phyloP scores from a whole-genome alignment of 23 tunicate genomes.

The Styela clava region DNA sequence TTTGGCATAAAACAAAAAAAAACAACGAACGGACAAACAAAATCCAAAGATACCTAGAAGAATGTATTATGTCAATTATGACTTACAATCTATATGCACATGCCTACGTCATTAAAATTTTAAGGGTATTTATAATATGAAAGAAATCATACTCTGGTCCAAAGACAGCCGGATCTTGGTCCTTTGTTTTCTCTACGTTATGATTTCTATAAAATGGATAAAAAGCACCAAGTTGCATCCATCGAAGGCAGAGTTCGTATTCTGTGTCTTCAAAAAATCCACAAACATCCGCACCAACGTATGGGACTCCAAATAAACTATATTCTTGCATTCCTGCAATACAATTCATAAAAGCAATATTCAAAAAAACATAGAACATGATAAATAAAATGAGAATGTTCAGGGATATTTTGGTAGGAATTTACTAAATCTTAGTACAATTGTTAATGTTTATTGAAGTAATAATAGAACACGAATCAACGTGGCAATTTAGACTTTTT shows the following conservation, averaged over 20 bases:
- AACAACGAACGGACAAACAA: too few relatives aligned
- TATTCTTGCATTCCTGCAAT: slow-evolving; percentile 67
- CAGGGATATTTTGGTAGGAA: too few relatives aligned
- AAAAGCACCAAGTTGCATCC: slow-evolving; percentile 90
- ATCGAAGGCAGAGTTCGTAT: slow-evolving; percentile 68
- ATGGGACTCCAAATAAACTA: slow-evolving; percentile 68
- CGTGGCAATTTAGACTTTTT: too few relatives aligned
- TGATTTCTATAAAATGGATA: slow-evolving; percentile 89
- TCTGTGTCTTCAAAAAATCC: slow-evolving; percentile 76
- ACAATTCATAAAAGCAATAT: slow-evolving; percentile 12
- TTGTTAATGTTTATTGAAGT: neutral
- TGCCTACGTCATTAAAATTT: too few relatives aligned
- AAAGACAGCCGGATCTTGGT: slow-evolving; percentile 22
- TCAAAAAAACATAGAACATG: neutral
- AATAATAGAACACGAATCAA: neutral
- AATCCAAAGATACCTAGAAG: too few relatives aligned
- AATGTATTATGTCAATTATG: too few relatives aligned
- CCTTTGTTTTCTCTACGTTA: slow-evolving; percentile 5
- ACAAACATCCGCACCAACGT: slow-evolving; percentile 93
- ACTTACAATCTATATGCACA: too few relatives aligned
- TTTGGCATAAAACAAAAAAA: too few relatives aligned
- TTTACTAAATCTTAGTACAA: neutral
- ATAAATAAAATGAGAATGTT: neutral
- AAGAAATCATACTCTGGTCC: slow-evolving; percentile 75
- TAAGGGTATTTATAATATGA: too few relatives aligned